Conservation (phyloP, 2,113 vertebrate species). For the Plectropomus leopardus region DNA sequence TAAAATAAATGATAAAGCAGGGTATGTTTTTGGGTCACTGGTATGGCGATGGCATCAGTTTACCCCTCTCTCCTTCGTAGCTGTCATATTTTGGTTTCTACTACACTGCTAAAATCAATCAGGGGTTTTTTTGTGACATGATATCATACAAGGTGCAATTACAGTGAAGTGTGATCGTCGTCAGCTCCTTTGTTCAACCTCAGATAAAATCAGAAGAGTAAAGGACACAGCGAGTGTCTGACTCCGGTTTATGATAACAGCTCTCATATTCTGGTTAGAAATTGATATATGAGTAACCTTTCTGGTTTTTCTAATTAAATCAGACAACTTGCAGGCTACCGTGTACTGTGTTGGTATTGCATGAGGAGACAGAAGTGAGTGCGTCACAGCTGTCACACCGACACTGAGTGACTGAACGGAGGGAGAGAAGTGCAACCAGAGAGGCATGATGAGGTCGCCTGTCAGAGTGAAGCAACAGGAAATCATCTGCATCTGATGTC, state of each 20-base stretch:
- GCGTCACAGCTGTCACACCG: constrained; percentile 54
- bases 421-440: constrained; percentile 85
- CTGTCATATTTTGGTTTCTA: too few relatives aligned
- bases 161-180: too few relatives aligned
- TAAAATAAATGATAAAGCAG: too few relatives aligned
- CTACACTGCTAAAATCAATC: not conserved
- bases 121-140: too few relatives aligned
- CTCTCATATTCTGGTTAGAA: not conserved
- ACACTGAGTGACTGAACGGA: constrained; percentile 54
- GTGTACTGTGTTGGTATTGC: constrained; percentile 6
- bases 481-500: constrained; percentile 86
- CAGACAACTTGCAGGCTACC: not conserved
- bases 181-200: not conserved
- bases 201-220: constrained; percentile 1
- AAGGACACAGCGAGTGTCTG: not conserved
- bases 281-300: not conserved
- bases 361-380: constrained; percentile 57
- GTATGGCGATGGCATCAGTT: too few relatives aligned
- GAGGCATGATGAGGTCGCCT: constrained; percentile 73
- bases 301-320: not conserved
- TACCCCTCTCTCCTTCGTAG: too few relatives aligned
- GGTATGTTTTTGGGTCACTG: too few relatives aligned
- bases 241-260: not conserved
- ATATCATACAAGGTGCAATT: too few relatives aligned
- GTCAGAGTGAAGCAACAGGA: constrained; percentile 83